These are phyloP conservation scores for Ormyrus labotus DNA, from an alignment of 2,888 invertebrate species.

Conservation along the genomic window DNA sequence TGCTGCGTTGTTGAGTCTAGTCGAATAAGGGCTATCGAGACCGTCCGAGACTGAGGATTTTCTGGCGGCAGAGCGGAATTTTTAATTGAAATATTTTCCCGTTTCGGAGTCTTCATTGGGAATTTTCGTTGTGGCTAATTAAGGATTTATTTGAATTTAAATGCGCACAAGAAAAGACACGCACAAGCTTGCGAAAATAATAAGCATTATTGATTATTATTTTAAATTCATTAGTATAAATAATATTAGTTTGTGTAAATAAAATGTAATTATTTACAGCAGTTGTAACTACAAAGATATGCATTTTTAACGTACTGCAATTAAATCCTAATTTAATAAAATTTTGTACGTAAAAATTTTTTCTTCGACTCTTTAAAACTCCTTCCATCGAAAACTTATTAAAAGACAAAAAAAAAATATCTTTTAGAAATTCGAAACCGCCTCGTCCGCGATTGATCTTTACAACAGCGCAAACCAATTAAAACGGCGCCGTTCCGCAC, in stretches of 20 bases:
- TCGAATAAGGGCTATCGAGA: not conserved
- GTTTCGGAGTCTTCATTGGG: conserved; percentile 18
- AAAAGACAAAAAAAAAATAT: no score
- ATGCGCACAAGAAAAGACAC: not conserved
- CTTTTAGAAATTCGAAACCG: no score
- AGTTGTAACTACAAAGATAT: no score
- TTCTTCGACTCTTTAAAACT: no score
- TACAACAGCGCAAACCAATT: not conserved
- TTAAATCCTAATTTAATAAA: no score
- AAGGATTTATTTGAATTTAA: no score
- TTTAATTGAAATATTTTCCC: conserved; percentile 56
- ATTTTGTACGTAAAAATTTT: no score
- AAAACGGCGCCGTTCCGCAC: conserved; percentile 14
- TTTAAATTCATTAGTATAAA: no score
- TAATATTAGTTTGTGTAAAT: no score
- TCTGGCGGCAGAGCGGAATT: conserved; percentile 45
- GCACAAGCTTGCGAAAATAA: not conserved
- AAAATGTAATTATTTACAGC: not conserved
- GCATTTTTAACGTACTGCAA: no score
- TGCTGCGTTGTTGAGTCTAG: conserved; percentile 7
- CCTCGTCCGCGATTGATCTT: not conserved
- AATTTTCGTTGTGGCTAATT: no score
- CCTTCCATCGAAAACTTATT: no score
- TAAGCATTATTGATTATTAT: not conserved
- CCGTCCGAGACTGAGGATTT: conserved; percentile 21